Evolutionary conservation across 2,888 invertebrate genomes (phyloP).

Genomic region (Stenurella melanura): DNA sequence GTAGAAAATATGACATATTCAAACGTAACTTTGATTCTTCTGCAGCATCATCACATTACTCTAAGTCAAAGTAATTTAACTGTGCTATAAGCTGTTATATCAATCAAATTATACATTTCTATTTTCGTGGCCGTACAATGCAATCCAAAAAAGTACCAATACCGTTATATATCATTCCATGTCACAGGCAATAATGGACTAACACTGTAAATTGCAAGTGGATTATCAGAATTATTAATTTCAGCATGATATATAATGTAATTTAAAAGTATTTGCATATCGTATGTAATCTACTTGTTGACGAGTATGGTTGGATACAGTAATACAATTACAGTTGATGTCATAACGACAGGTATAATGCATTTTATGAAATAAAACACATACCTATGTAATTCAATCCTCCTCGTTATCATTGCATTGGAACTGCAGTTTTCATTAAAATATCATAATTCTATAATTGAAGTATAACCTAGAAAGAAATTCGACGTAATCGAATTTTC

Average conservation of each 20-base stretch:
- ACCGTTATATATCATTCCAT: background rate
- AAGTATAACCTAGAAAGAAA: background rate
- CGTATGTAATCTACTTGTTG: slow-evolving; percentile 42
- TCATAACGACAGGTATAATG: slow-evolving; percentile 20
- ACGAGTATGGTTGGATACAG: slow-evolving; percentile 25
- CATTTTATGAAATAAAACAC: slow-evolving; percentile 5
- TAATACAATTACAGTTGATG: slow-evolving; percentile 40
- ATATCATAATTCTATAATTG: background rate
- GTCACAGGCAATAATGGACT: background rate
- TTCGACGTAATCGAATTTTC: background rate
- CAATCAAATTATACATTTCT: background rate
- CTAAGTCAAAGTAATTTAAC: too few species aligned
- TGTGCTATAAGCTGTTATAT: too few species aligned
- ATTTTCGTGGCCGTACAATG: background rate
- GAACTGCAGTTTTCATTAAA: background rate
- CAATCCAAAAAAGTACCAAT: background rate
- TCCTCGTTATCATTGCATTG: background rate
- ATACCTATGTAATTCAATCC: background rate
- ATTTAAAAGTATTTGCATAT: slow-evolving; percentile 42
- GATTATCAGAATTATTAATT: slow-evolving; percentile 25
- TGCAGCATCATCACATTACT: too few species aligned
- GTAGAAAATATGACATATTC: too few species aligned
- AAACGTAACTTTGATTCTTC: too few species aligned
- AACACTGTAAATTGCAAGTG: slow-evolving; percentile 5
- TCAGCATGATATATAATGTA: slow-evolving; percentile 23